Base-by-base conservation (phyloP, 2,888 invertebrate species). In the Hydriomena furcata region DNA sequence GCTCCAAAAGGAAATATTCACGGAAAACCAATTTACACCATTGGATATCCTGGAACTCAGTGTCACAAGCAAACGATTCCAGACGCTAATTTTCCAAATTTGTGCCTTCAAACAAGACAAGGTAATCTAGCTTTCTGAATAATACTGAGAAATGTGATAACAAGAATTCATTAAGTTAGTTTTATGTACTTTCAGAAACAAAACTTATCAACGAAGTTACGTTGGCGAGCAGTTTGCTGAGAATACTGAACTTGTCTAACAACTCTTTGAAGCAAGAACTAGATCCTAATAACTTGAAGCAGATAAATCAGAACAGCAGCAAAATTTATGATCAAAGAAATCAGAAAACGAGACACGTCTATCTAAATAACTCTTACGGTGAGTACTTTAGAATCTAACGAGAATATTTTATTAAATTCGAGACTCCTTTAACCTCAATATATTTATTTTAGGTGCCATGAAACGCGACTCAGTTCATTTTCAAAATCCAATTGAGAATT, bases 1-100 rank as follows among this genome's bases (percentile, higher is more conserved):
- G 76, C 84, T 4, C 82, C 88, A 0, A 78, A 67, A 47, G 89
- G 88, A 1, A 90, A 89, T 54, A 45, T 69, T 27, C 65, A 78
- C 13, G 77, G 80, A 1, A 79, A 76, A 48, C 82, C 86, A 5
- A 66, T 89, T 0, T 90, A 87, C 49, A 64, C 70, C 1, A 73
- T 86, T 48, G 89, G 89, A 36, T 76, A 71, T 36, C 73, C 88
- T 0, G 79, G 73, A 7, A 84, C 85, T 4, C 86, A 86, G 43
- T 89, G 89, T 58, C 55, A 63, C 4, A 60, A 61, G 2, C 61
- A 68, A 11, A 75, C 66, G 65, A 27, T 42, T 5, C 68, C 73
- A 1, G 82, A 86, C 50, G 11, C 44, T 1, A 46, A 46, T 28
- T 82, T 61, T 54, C 60, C 62, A 34, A 80, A 80, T 1, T 68